Evolutionary conservation across 2,113 vertebrate genomes (phyloP).

Genomic region (Esox niger): DNA sequence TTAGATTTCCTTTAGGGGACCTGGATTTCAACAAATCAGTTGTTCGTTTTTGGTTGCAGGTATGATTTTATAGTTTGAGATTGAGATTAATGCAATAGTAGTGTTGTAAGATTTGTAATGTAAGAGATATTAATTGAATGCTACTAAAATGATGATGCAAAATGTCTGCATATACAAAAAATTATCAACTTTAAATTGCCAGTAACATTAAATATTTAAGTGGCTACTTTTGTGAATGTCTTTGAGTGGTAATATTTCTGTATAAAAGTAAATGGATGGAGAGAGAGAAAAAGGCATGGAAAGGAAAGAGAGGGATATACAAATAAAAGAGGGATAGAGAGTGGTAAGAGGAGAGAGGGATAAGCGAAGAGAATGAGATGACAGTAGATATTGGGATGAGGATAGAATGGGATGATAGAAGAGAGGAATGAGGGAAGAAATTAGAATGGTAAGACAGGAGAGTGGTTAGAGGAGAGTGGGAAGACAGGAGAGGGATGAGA

Average conservation of each 20-base stretch:
- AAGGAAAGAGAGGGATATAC: not conserved
- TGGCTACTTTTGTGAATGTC: conserved; percentile 32
- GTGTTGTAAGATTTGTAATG: not conserved
- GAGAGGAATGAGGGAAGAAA: too few species aligned
- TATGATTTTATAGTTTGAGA: not conserved
- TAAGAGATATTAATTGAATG: not conserved
- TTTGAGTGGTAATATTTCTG: conserved; percentile 48
- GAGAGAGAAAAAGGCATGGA: not conserved
- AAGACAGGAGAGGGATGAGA: too few species aligned
- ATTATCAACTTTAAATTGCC: conserved; percentile 20
- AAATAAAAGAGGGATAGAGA: too few species aligned
- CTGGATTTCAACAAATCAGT: not conserved
- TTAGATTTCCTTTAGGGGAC: not conserved
- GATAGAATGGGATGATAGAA: too few species aligned
- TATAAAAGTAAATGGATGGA: conserved; percentile 27
- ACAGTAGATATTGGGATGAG: too few species aligned
- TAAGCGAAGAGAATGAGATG: too few species aligned
- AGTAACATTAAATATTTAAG: conserved; percentile 49
- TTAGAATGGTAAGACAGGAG: too few species aligned
- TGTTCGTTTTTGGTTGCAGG: not conserved
- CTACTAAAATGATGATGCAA: conserved; percentile 11
- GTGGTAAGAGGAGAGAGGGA: too few species aligned
- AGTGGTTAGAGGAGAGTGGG: too few species aligned
- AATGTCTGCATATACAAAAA: conserved; percentile 17
- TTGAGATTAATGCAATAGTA: not conserved